phyloP scores from a whole-genome alignment of 2,888 invertebrate species.

The Vanessa cardui region DNA sequence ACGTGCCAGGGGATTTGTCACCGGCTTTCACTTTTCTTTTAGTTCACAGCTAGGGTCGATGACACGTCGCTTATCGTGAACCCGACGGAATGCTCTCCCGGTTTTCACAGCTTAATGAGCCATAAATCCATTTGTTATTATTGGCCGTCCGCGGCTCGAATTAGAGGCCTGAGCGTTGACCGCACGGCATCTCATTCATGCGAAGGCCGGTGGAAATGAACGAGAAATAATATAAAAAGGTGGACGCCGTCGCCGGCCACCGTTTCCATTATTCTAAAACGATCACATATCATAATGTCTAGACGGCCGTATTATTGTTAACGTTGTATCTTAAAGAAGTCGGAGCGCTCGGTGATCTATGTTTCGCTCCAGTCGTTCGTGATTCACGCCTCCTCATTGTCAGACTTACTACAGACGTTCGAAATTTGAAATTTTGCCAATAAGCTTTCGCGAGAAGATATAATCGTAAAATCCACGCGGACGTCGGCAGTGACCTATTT shows the following conservation, averaged over 20 bases:
- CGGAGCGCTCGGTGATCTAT: constrained; percentile 54
- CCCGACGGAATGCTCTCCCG: constrained; percentile 48
- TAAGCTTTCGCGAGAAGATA: constrained; percentile 69
- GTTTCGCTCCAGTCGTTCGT: constrained; percentile 50
- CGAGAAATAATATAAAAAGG: constrained; percentile 50
- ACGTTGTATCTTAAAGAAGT: constrained; percentile 46
- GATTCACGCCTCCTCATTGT: constrained; percentile 64
- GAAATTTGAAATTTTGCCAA: constrained; percentile 80
- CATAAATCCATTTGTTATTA: constrained; percentile 68
- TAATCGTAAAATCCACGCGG: constrained; percentile 75
- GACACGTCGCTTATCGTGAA: constrained; percentile 55
- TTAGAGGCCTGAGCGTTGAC: constrained; percentile 59
- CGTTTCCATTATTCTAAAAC: constrained; percentile 79
- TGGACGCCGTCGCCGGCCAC: constrained; percentile 42
- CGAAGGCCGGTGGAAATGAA: constrained; percentile 69
- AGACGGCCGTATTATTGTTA: constrained; percentile 48
- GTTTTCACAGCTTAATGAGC: constrained; percentile 61
- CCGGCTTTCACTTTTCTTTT: constrained; percentile 69
- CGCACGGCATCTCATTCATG: constrained; percentile 72
- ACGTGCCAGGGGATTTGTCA: constrained; percentile 61
- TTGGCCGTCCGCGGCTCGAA: constrained; percentile 58
- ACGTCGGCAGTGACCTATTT: constrained; percentile 76
- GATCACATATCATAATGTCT: constrained; percentile 54
- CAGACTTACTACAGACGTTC: constrained; percentile 79
- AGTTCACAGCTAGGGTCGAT: constrained; percentile 48